A percentile compares a stretch with the other conserved stretches of the same genome.
Evolutionary conservation across 2,888 invertebrate species (phyloP).

Genomic region (Clunio marinus): DNA sequence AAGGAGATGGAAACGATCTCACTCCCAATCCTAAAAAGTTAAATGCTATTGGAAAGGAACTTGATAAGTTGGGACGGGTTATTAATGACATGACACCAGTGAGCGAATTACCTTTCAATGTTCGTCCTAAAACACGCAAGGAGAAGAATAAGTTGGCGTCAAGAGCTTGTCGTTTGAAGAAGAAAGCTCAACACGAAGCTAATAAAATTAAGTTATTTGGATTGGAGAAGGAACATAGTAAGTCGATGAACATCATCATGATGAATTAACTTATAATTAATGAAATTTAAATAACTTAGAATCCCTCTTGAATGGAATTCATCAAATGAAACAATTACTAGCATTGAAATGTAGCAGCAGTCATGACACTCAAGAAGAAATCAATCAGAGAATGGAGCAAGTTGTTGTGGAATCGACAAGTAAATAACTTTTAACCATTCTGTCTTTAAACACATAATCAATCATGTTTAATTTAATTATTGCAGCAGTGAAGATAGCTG

Average conservation of each 20-base stretch:
- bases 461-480: constrained; percentile 42
- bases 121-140: constrained; percentile 87
- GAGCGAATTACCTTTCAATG: constrained; percentile 84
- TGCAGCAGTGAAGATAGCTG: constrained; percentile 83
- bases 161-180: constrained; percentile 93
- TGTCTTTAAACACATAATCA: background rate
- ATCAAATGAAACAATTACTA: constrained; percentile 71
- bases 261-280: constrained; percentile 35
- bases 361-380: constrained; percentile 58
- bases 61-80: constrained; percentile 82
- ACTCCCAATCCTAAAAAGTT: constrained; percentile 93
- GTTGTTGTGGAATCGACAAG: constrained; percentile 66
- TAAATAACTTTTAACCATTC: constrained; percentile 58
- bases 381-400: constrained; percentile 66
- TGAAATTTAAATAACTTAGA: constrained; percentile 52
- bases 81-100: constrained; percentile 96
- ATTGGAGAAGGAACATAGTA: constrained; percentile 90
- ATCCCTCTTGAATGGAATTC: constrained; percentile 71
- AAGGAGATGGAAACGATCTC: constrained; percentile 96
- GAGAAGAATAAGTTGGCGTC: constrained; percentile 98
- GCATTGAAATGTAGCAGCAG: constrained; percentile 56
- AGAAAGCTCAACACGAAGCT: constrained; percentile 98
- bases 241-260: constrained; percentile 51
- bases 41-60: constrained; percentile 83
- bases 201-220: constrained; percentile 95